Evolutionary conservation across 2,797 vertebrate species (phyloP).

Genomic region (Macrochelys suwanniensis): DNA sequence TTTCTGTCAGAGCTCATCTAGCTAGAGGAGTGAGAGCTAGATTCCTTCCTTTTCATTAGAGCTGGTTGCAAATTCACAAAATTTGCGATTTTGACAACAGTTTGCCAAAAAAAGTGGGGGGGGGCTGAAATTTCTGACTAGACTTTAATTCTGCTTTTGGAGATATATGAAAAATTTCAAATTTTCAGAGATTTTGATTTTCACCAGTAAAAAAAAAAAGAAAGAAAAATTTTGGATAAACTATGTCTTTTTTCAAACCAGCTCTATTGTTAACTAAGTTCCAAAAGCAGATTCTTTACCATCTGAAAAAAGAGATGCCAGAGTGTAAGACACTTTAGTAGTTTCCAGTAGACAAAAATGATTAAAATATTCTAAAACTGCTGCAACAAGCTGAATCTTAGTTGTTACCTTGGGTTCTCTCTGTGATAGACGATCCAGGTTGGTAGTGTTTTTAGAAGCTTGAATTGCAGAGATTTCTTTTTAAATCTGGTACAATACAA

Average conservation of each 20-base stretch:
- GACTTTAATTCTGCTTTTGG: background rate
- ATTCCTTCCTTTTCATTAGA: constrained; percentile 30
- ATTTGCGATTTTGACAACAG: background rate
- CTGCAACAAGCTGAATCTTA: background rate
- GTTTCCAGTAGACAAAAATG: background rate
- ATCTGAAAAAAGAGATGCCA: background rate
- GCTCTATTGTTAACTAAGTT: background rate
- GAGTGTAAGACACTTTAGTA: background rate
- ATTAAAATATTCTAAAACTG: background rate
- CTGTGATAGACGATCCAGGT: background rate
- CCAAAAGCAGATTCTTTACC: background rate
- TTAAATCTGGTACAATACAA: background rate
- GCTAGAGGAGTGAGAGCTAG: background rate
- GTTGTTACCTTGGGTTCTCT: background rate
- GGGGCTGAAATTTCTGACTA: background rate
- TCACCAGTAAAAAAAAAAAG: background rate
- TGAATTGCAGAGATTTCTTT: background rate
- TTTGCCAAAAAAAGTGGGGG: background rate
- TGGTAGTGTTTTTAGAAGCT: background rate
- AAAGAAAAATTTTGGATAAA: background rate
- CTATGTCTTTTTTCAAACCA: background rate
- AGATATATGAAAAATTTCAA: background rate
- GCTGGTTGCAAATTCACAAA: background rate
- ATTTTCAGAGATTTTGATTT: background rate
- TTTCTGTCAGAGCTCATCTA: constrained; percentile 35